A percentile compares a stretch with the other conserved stretches of the same genome.
phyloP scores from a whole-genome alignment of 2,797 vertebrate species.

The Pitangus sulphuratus region DNA sequence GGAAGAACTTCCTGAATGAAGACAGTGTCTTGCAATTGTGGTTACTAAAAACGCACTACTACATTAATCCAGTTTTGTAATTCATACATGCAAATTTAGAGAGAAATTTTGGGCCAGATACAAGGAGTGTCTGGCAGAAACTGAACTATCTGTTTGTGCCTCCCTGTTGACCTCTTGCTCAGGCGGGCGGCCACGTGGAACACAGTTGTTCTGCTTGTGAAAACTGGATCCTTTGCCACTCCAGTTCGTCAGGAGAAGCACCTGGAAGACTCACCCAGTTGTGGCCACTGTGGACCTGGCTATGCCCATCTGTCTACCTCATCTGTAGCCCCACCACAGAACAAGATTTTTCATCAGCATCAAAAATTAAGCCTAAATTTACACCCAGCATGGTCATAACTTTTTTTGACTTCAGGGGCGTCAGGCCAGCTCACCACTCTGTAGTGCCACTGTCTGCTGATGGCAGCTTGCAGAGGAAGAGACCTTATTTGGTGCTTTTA shows the following conservation, averaged over 20 bases:
- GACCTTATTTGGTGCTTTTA: neutral
- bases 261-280: neutral
- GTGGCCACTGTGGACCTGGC: neutral
- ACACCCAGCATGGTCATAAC: neutral
- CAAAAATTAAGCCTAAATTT: neutral
- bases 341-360: neutral
- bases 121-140: neutral
- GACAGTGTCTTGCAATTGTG: accelerated
- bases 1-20: neutral
- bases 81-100: neutral
- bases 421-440: neutral
- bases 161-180: neutral
- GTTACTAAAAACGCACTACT: neutral
- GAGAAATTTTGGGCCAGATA: neutral
- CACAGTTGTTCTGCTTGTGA: neutral
- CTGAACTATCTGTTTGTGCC: neutral
- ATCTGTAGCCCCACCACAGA: neutral
- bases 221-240: neutral
- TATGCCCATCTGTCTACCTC: neutral
- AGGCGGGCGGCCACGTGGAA: accelerated
- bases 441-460: neutral
- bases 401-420: neutral
- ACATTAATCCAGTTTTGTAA: neutral
- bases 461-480: neutral
- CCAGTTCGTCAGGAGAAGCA: neutral